Evolutionary conservation across 2,113 vertebrate species (phyloP).

Genomic region (Dolichotis patagonum): DNA sequence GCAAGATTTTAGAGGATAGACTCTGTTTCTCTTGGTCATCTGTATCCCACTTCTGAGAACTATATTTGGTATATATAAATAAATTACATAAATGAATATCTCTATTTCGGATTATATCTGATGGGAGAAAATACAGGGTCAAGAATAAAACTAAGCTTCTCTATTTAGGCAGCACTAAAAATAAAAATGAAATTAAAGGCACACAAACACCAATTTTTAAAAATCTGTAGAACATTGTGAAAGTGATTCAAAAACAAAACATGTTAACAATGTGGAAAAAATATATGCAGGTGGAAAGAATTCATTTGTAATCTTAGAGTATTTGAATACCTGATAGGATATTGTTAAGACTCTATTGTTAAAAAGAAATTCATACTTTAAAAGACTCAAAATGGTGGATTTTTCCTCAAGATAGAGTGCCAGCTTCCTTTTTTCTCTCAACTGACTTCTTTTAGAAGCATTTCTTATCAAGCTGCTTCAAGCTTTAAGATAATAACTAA

Average conservation of each 20-base stretch:
- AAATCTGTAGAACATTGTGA: background rate
- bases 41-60: background rate
- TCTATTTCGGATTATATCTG: background rate
- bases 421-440: background rate
- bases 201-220: background rate
- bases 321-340: background rate
- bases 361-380: background rate
- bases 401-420: background rate
- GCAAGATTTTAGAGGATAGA: background rate
- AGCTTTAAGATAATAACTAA: background rate
- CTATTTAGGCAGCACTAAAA: background rate
- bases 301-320: background rate
- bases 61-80: background rate
- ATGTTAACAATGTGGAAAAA: constrained; percentile 4
- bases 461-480: background rate
- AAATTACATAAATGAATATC: background rate
- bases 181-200: constrained; percentile 41
- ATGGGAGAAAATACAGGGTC: background rate
- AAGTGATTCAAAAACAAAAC: background rate
- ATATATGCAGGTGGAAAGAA: background rate
- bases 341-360: background rate
- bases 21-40: background rate
- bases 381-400: background rate
- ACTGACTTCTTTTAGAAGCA: background rate
- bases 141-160: background rate